Conservation (phyloP, 2,113 vertebrate species). For the Caloenas nicobarica region DNA sequence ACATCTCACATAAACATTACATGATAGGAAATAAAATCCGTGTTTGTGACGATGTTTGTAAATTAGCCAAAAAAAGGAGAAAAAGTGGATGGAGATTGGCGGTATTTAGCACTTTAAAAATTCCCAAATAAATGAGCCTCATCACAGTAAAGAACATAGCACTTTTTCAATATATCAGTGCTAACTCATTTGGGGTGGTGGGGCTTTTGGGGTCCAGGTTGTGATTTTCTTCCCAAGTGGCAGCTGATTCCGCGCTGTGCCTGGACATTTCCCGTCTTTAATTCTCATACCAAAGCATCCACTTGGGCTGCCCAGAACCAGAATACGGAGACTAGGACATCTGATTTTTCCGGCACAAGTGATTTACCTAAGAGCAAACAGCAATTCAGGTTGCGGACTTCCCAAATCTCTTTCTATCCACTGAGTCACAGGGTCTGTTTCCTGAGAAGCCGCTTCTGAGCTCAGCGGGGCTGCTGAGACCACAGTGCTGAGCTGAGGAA, state of each 20-base stretch:
- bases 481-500: constrained; percentile 11
- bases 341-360: neutral
- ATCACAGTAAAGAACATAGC: neutral
- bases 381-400: neutral
- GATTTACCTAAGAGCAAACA: neutral
- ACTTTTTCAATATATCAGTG: neutral
- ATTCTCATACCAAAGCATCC: neutral
- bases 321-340: neutral
- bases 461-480: neutral
- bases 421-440: neutral
- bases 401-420: neutral
- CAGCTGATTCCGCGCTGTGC: neutral
- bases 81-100: neutral
- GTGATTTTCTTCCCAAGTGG: neutral
- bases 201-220: neutral
- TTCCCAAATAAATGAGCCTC: neutral
- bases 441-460: neutral
- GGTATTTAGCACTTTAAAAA: neutral
- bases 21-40: neutral
- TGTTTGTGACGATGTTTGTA: neutral
- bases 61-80: neutral
- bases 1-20: neutral
- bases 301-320: neutral
- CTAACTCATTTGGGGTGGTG: neutral
- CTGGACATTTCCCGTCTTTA: neutral